Percentiles rank a stretch among this genome's conserved stretches.
Evolutionary conservation across 2,888 invertebrate species (phyloP).

Genomic region (Drosophila tripunctata): DNA sequence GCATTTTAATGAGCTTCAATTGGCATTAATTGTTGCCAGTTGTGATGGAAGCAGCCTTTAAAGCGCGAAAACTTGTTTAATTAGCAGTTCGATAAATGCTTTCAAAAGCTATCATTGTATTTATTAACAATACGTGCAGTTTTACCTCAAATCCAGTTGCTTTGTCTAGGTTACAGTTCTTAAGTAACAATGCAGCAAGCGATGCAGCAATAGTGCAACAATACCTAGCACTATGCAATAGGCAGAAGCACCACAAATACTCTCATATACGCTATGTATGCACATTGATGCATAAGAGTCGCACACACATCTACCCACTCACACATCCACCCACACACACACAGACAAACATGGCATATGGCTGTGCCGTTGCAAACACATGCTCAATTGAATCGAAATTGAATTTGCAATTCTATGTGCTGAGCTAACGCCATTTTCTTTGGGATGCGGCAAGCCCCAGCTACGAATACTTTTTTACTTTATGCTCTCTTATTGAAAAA

Average conservation of each 20-base stretch:
- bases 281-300: constrained; percentile 19
- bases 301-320: constrained; percentile 24
- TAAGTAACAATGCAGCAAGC: constrained; percentile 72
- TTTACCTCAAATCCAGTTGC: constrained; percentile 32
- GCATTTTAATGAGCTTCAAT: constrained; percentile 69
- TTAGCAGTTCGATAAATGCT: background rate
- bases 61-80: constrained; percentile 2
- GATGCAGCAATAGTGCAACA: constrained; percentile 59
- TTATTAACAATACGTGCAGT: background rate
- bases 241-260: constrained; percentile 10
- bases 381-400: constrained; percentile 79
- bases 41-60: background rate
- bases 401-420: constrained; percentile 77
- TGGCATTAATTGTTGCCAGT: constrained; percentile 60
- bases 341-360: constrained; percentile 52
- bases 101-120: background rate
- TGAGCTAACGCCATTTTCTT: constrained; percentile 74
- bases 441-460: constrained; percentile 53
- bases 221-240: constrained; percentile 34
- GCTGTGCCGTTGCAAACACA: constrained; percentile 69
- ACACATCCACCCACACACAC: constrained; percentile 1
- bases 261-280: constrained; percentile 34
- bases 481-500: constrained; percentile 31
- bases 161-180: constrained; percentile 56
- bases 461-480: constrained; percentile 19